Evolutionary conservation across 2,113 vertebrate genomes (phyloP), one percentile per base, ranked within the genome.

Genomic region (Dipodomys ordii): DNA sequence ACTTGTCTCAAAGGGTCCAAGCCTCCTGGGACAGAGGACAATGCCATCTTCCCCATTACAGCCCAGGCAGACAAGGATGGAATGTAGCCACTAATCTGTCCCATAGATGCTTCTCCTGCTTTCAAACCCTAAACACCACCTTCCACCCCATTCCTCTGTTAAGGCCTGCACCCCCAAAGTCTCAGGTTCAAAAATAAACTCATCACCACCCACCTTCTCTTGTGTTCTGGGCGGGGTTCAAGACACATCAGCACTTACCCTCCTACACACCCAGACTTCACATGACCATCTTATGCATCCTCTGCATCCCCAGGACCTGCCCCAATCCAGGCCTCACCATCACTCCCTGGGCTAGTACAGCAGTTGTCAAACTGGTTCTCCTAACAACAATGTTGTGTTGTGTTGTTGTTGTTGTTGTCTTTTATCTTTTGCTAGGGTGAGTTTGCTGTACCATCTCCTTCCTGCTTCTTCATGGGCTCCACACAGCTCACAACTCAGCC

Each of bases 341-440:
- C 91, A 69, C 86, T 94, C 72, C 30, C 89, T 15, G 60, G 67
- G 60, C 82, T 71, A 65, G 92, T 87, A 44, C 73, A 44, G 60
- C 2, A 78, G 89, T 18, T 73, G 73, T 78, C 82, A 69, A 53
- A 94, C 91, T 77, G 78, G 93, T 96, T 95, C 94, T 81, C 64
- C 64, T 84, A 91, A 69, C 92, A 91, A 87, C 16, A 89, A 68
- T 62, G 53, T 16, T 57, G 53, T 57, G 53, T 57, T 57, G 53
- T 57, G 53, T 57, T 57, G 53, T 57, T 57, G 53, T 57, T 57
- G 53, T 78, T 93, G 84, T 91, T 39, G 39, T 39, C 39, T 19
- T 25, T 19, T 25, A 3, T 35, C 74, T 78, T 83, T 86, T 77
- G 88, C 64, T 87, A 60, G 78, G 28, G 10, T 39, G 46, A 77